Conservation (phyloP, 1,140 invertebrate genomes). For the Forficula auricularia region DNA sequence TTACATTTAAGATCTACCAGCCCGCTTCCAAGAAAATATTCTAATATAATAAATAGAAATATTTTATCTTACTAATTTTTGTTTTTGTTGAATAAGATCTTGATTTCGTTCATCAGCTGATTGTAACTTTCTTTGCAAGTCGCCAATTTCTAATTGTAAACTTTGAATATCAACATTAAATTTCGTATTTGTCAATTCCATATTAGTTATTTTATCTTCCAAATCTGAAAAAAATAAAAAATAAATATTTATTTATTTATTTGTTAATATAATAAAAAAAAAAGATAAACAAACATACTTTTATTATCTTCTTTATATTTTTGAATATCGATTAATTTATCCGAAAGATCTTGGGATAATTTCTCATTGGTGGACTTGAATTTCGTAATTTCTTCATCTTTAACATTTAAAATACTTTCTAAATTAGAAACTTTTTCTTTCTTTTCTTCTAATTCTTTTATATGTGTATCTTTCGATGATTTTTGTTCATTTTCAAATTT, state of each 20-base stretch:
- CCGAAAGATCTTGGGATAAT: constrained; percentile 21
- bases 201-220: too few species aligned
- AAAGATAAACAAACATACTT: constrained; percentile 17
- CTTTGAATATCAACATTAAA: constrained; percentile 1
- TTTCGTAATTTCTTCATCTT: constrained; percentile 21
- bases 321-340: constrained; percentile 28
- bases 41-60: constrained; percentile 6
- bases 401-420: constrained; percentile 11
- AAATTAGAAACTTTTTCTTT: background rate
- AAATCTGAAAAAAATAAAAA: background rate
- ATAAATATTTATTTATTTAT: constrained; percentile 2
- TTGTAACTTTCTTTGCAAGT: constrained; percentile 23
- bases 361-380: constrained; percentile 18
- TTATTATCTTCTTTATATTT: constrained; percentile 23
- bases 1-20: too few species aligned
- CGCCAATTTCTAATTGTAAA: constrained; percentile 19
- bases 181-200: background rate
- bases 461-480: background rate
- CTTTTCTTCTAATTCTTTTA: constrained; percentile 8
- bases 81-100: constrained; percentile 24
- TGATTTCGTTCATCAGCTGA: constrained; percentile 25
- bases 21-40: too few species aligned
- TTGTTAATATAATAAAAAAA: constrained; percentile 4
- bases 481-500: background rate
- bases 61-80: constrained; percentile 24